A percentile compares a stretch with the other conserved stretches of the same genome.
Evolutionary conservation across 2,888 invertebrate genomes (phyloP).

Genomic region (Temnothorax unifasciatus): DNA sequence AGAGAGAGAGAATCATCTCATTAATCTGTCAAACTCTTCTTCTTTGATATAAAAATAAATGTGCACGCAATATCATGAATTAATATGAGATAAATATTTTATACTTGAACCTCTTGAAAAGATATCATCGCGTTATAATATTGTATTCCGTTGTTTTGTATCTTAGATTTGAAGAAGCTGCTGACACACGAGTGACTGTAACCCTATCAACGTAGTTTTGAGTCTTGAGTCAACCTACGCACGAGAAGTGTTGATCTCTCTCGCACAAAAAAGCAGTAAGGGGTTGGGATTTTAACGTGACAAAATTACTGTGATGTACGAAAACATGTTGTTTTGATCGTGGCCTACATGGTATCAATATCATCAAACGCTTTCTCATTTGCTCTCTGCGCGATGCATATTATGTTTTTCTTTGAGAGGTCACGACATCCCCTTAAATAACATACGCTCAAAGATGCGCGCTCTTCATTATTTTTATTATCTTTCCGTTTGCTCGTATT

Average conservation of each 20-base stretch:
- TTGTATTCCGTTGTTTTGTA: neutral
- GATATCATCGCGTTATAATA: neutral
- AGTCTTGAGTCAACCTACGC: neutral
- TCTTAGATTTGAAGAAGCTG: neutral
- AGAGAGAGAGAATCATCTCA: slow-evolving; percentile 1
- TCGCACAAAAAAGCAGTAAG: neutral
- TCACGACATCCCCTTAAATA: slow-evolving; percentile 33
- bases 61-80: neutral
- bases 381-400: slow-evolving; percentile 2
- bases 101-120: neutral
- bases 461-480: slow-evolving; percentile 20
- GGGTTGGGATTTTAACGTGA: slow-evolving; percentile 21
- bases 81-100: slow-evolving; percentile 1
- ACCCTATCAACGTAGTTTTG: neutral
- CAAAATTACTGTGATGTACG: slow-evolving; percentile 36
- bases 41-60: neutral
- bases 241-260: slow-evolving; percentile 15
- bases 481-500: slow-evolving; percentile 3
- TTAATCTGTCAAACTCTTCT: neutral
- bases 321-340: slow-evolving; percentile 75
- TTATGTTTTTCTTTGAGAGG: slow-evolving; percentile 31
- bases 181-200: neutral
- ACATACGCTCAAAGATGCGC: slow-evolving; percentile 7
- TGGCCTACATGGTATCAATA: slow-evolving; percentile 1
- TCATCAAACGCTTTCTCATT: slow-evolving; percentile 26